Conservation (phyloP, 2,888 invertebrate species). For the Dioctria rufipes region DNA sequence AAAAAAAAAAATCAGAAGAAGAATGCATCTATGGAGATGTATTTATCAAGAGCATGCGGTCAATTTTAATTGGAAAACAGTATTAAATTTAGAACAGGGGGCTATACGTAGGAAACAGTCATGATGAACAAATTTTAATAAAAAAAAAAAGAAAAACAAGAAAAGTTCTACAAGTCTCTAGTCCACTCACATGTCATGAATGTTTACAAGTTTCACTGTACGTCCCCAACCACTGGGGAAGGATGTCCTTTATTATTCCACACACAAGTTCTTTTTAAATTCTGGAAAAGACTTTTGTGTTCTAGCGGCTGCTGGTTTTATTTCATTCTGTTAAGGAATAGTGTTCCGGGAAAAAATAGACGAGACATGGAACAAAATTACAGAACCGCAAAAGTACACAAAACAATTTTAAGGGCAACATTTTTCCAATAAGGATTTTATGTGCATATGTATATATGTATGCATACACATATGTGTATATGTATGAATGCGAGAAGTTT, state of each 20-base stretch:
- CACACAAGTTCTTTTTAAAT: conserved; percentile 16
- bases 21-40: conserved; percentile 41
- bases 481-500: too few species aligned
- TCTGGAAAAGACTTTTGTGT: conserved; percentile 14
- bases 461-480: too few species aligned
- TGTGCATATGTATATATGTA: too few species aligned
- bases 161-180: not conserved
- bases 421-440: not conserved
- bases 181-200: conserved; percentile 23
- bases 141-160: not conserved
- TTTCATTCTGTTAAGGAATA: not conserved
- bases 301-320: not conserved
- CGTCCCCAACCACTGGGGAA: not conserved
- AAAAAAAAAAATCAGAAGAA: not conserved
- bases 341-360: not conserved
- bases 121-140: conserved; percentile 5
- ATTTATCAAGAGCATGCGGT: conserved; percentile 15
- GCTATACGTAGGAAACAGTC: not conserved
- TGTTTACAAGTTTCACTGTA: conserved; percentile 2
- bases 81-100: not conserved
- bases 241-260: conserved; percentile 26
- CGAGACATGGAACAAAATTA: not conserved
- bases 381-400: not conserved
- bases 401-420: not conserved
- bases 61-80: conserved; percentile 22